Evolutionary conservation across 2,797 vertebrate species (phyloP).

Genomic region (Onychomys arenicola): DNA sequence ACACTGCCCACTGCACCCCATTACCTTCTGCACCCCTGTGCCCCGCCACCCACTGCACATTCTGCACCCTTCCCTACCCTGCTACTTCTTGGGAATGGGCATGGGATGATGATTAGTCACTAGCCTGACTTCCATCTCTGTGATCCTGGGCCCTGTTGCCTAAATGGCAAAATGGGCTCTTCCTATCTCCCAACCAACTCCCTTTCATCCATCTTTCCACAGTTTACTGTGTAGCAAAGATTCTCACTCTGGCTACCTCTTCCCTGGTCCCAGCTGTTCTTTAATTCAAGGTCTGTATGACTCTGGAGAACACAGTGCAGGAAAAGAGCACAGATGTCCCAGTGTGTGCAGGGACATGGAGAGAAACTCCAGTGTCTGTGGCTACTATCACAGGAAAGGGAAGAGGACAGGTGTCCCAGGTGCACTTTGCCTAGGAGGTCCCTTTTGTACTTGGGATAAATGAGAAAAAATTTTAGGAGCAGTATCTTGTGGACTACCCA

Average conservation of each 20-base stretch:
- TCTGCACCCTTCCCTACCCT: neutral
- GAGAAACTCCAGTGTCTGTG: conserved; percentile 47
- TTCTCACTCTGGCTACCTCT: conserved; percentile 49
- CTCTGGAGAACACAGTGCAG: conserved; percentile 57
- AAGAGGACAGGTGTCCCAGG: conserved; percentile 34
- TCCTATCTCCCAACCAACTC: neutral
- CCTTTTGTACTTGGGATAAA: neutral
- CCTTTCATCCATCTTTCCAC: neutral
- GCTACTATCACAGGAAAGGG: neutral
- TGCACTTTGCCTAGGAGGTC: neutral
- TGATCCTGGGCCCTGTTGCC: neutral
- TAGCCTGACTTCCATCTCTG: neutral
- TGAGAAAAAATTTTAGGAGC: neutral
- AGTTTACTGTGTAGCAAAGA: neutral
- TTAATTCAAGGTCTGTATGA: conserved; percentile 49
- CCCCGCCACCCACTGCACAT: neutral
- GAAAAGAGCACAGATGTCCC: conserved; percentile 44
- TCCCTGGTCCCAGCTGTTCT: conserved; percentile 50
- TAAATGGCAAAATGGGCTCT: neutral
- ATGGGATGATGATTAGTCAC: neutral
- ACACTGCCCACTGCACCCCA: neutral
- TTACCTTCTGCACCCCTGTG: neutral
- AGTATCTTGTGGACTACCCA: neutral
- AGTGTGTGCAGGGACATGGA: conserved; percentile 68
- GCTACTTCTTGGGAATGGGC: conserved; percentile 20